Percentiles rank a stretch among this genome's conserved stretches.
These are phyloP conservation scores for Drosophila quasianomalipes DNA, from an alignment of 2,888 invertebrate species.

Conservation along the genomic window DNA sequence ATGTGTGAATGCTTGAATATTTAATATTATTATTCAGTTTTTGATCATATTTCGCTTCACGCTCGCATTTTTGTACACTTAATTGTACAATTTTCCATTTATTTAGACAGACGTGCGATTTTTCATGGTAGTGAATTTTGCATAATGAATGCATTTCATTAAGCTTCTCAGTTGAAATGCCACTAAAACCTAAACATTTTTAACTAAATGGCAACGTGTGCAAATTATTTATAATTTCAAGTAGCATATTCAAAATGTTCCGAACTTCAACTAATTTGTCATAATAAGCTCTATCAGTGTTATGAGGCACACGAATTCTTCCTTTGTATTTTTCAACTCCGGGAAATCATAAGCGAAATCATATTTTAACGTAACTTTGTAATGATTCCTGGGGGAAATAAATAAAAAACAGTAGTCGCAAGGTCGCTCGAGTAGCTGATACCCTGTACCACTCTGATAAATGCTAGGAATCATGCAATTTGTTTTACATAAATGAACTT, in stretches of 20 bases:
- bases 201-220: constrained; percentile 66
- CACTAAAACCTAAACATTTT: constrained; percentile 36
- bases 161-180: constrained; percentile 20
- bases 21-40: constrained; percentile 27
- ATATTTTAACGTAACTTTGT: neutral
- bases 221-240: constrained; percentile 41
- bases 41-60: constrained; percentile 32
- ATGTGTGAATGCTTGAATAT: constrained; percentile 5
- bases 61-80: constrained; percentile 29
- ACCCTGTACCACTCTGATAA: constrained; percentile 2
- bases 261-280: constrained; percentile 60
- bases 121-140: constrained; percentile 8
- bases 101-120: constrained; percentile 21
- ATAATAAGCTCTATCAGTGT: constrained; percentile 67
- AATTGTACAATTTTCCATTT: constrained; percentile 51
- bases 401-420: neutral
- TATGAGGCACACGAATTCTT: constrained; percentile 65
- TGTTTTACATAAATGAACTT: neutral
- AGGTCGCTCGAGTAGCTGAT: neutral
- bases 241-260: constrained; percentile 11
- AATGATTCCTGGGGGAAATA: neutral
- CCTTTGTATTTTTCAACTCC: constrained; percentile 33
- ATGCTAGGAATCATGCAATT: neutral
- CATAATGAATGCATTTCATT: constrained; percentile 41
- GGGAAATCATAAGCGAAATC: constrained; percentile 14